phyloP scores from a whole-genome alignment of 2,888 invertebrate species.

The Melieria omissa region DNA sequence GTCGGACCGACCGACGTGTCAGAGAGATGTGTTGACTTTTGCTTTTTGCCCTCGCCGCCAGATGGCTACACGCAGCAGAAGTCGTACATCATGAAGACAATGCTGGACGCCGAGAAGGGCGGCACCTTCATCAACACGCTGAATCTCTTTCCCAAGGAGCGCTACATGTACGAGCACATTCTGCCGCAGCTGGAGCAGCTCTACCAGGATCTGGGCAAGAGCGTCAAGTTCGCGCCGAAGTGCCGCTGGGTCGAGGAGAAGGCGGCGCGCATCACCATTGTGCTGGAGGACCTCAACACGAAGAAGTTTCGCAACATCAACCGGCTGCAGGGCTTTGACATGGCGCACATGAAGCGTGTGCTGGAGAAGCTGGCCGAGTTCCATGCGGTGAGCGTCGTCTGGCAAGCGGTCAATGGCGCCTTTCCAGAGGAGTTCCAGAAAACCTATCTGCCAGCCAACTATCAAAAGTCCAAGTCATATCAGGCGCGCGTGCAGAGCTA shows the following conservation, averaged over 20 bases:
- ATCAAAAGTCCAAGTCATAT: constrained; percentile 57
- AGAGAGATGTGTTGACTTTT: too few species aligned
- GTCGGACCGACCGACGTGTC: too few species aligned
- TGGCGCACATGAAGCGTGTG: constrained; percentile 59
- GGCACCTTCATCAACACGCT: constrained; percentile 55
- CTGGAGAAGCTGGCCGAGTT: constrained; percentile 62
- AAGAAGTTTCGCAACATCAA: constrained; percentile 59
- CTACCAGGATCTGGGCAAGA: constrained; percentile 52
- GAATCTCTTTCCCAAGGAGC: constrained; percentile 63
- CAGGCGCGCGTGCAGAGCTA: constrained; percentile 55
- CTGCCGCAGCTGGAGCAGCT: constrained; percentile 59
- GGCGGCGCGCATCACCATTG: constrained; percentile 55
- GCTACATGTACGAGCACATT: constrained; percentile 58
- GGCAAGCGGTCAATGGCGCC: constrained; percentile 53
- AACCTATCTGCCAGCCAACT: constrained; percentile 59
- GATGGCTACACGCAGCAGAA: constrained; percentile 57
- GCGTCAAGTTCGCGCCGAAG: constrained; percentile 57
- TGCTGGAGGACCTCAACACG: constrained; percentile 59
- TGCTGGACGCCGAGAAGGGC: constrained; percentile 54
- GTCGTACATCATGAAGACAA: constrained; percentile 61
- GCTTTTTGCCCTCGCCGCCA: constrained; percentile 27
- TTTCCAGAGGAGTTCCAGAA: constrained; percentile 56
- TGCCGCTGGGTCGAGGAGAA: constrained; percentile 56
- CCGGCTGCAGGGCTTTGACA: constrained; percentile 60
- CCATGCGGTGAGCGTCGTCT: constrained; percentile 62